Evolutionary conservation across 2,113 vertebrate species (phyloP).

Genomic region (Orthonyx spaldingii): DNA sequence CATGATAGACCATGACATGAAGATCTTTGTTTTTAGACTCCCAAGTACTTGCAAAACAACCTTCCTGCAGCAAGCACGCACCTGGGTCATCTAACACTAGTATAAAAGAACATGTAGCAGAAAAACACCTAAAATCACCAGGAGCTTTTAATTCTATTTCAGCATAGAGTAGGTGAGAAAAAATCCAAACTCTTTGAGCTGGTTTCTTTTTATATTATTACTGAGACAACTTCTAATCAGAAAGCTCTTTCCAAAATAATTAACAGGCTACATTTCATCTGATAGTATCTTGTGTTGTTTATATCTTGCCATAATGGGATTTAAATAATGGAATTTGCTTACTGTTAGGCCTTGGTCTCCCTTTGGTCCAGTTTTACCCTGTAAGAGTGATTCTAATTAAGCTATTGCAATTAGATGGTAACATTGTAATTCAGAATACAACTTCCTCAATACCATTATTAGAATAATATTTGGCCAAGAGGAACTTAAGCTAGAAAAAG

Average conservation of each 20-base stretch:
- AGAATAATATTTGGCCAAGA: background rate
- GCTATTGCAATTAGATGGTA: background rate
- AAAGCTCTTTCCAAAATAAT: background rate
- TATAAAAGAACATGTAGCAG: background rate
- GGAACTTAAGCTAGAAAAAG: background rate
- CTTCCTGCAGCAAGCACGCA: background rate
- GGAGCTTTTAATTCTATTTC: background rate
- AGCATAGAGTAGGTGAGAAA: background rate
- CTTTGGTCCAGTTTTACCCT: conserved; percentile 81
- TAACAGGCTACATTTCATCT: background rate
- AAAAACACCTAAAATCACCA: background rate
- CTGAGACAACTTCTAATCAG: background rate
- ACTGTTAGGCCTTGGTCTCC: conserved; percentile 86
- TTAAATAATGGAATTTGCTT: conserved; percentile 51
- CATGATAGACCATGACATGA: background rate
- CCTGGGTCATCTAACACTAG: background rate
- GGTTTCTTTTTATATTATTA: background rate
- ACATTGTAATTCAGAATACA: background rate
- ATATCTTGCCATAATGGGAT: background rate
- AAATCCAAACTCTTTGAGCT: background rate
- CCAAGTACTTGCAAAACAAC: background rate
- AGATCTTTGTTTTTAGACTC: background rate
- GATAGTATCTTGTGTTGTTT: background rate
- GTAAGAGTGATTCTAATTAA: conserved; percentile 35
- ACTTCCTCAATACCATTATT: background rate